Evolutionary conservation across 2,888 invertebrate genomes (phyloP).

Genomic region (Bugulina stolonifera): DNA sequence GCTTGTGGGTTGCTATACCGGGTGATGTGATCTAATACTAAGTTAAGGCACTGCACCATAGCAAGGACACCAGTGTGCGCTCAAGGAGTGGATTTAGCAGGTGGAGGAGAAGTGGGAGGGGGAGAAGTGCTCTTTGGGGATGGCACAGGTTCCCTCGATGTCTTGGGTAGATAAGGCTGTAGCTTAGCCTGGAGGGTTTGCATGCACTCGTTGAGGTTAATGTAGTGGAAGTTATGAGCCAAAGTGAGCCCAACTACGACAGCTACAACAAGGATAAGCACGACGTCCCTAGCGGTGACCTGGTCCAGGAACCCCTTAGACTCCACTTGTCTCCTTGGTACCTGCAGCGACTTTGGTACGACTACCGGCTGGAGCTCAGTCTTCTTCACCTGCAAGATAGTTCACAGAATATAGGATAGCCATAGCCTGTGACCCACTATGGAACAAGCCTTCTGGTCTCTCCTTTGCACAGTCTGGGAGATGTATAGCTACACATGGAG

Average conservation of each 20-base stretch:
- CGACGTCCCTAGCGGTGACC: background rate
- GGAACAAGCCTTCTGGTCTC: too few relatives aligned
- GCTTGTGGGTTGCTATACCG: too few relatives aligned
- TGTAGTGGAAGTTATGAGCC: background rate
- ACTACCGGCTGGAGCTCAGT: background rate
- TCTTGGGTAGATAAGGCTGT: background rate
- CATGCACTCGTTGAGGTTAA: background rate
- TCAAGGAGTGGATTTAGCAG: too few relatives aligned
- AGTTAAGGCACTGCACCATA: too few relatives aligned
- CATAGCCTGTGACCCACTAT: too few relatives aligned
- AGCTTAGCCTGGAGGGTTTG: background rate
- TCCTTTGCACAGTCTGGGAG: too few relatives aligned
- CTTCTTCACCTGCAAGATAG: constrained; percentile 1
- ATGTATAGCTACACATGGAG: too few relatives aligned
- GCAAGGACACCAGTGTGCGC: too few relatives aligned
- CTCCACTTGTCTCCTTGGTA: background rate
- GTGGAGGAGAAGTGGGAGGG: background rate
- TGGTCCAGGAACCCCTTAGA: background rate
- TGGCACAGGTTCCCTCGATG: background rate
- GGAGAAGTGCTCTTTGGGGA: background rate
- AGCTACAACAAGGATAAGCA: background rate
- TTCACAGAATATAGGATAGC: background rate
- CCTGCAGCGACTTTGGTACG: constrained; percentile 1
- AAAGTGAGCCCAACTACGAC: background rate
- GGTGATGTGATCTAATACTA: too few relatives aligned